Percentiles rank a stretch among this genome's conserved stretches.
These are phyloP conservation scores for Acronicta leporina DNA, from an alignment of 2,888 invertebrate genomes.

Conservation along the genomic window DNA sequence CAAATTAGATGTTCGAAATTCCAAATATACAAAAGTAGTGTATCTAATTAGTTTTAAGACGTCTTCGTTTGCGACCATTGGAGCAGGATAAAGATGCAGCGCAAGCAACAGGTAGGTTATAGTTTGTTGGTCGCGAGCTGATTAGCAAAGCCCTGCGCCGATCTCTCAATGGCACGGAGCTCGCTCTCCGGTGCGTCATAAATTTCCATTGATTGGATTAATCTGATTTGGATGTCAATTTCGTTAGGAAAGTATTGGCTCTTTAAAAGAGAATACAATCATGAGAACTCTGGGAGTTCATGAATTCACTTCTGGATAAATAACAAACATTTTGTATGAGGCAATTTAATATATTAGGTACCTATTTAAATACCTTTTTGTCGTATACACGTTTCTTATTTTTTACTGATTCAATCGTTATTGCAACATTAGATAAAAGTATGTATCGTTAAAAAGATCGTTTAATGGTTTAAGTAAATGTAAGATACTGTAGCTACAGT, in stretches of 20 bases:
- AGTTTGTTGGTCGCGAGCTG: constrained; percentile 75
- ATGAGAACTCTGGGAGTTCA: constrained; percentile 71
- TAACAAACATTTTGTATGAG: constrained; percentile 78
- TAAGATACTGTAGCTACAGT: no score
- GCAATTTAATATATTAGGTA: constrained; percentile 68
- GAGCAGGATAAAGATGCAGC: constrained; percentile 60
- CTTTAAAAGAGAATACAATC: constrained; percentile 83
- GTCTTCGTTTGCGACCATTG: constrained; percentile 42
- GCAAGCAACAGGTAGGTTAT: constrained; percentile 63
- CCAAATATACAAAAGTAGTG: constrained; percentile 14
- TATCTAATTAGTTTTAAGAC: constrained; percentile 38
- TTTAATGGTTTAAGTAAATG: no score
- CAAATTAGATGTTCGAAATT: constrained; percentile 21
- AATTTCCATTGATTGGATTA: constrained; percentile 89
- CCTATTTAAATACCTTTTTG: constrained; percentile 59
- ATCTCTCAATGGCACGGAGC: constrained; percentile 82
- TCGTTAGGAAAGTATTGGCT: constrained; percentile 83
- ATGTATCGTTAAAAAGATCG: no score
- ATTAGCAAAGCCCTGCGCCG: constrained; percentile 77
- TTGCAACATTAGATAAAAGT: no score
- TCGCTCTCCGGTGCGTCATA: constrained; percentile 87
- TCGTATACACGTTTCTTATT: constrained; percentile 63
- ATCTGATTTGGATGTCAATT: constrained; percentile 89
- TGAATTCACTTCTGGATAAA: constrained; percentile 76
- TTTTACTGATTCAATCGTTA: constrained; percentile 73